A percentile compares a stretch with the other conserved stretches of the same genome.
These are phyloP conservation scores for Eulemur mongoz DNA, from an alignment of 2,797 vertebrate genomes.

Conservation along the genomic window DNA sequence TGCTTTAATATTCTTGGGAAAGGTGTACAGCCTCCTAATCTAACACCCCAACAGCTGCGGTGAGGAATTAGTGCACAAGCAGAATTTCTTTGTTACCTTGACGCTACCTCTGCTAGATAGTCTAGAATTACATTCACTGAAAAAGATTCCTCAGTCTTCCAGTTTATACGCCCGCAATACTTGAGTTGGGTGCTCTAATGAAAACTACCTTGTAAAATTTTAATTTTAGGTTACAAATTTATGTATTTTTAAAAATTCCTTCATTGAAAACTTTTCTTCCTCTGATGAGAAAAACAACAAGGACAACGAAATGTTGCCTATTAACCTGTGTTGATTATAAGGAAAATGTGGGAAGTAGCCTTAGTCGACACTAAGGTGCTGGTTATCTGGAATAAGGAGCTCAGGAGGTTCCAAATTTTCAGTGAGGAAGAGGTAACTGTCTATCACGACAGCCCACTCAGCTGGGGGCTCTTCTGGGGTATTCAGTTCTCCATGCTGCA, in stretches of 20 bases:
- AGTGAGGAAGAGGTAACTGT: constrained; percentile 53
- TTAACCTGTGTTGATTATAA: constrained; percentile 67
- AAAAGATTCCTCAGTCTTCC: constrained; percentile 72
- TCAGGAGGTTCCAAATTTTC: constrained; percentile 64
- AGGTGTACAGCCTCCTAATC: constrained; percentile 87
- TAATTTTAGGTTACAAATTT: constrained; percentile 48
- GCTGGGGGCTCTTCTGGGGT: not conserved
- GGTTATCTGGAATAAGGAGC: constrained; percentile 62
- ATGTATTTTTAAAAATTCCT: not conserved
- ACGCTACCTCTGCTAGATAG: constrained; percentile 79
- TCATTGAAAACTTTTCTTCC: constrained; percentile 59
- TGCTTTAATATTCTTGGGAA: constrained; percentile 89
- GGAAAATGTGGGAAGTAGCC: constrained; percentile 40
- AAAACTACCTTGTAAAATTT: constrained; percentile 66
- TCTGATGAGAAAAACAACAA: constrained; percentile 1
- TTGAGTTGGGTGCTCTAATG: constrained; percentile 68
- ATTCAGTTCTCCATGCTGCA: not conserved
- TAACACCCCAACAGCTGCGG: constrained; percentile 90
- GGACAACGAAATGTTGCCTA: constrained; percentile 65
- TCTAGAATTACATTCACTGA: constrained; percentile 74
- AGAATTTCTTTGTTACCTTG: constrained; percentile 87
- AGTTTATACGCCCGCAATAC: constrained; percentile 66
- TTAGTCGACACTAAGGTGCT: constrained; percentile 60
- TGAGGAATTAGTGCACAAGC: constrained; percentile 83
- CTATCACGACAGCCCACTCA: not conserved